Evolutionary conservation across 1,140 invertebrate species (phyloP), one percentile per base, ranked within the genome.

Genomic region (Achatina immaculata): DNA sequence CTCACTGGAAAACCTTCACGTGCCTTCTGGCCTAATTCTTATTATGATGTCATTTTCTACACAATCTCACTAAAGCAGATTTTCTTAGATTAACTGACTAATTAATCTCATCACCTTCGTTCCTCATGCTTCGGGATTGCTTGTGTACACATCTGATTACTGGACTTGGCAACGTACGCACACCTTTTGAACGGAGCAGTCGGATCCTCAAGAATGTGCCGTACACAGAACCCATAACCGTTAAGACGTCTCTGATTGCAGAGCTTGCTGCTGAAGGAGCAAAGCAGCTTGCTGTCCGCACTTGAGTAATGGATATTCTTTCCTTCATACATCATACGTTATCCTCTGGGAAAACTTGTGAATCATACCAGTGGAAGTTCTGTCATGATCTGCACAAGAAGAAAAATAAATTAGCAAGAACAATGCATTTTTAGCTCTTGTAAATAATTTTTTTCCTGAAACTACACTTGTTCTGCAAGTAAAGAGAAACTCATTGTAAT

Each of bases 281-380:
- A 93, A 51, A 93, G 85, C 16, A 92, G 92, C 85, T 92, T 93
- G 81, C 92, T 91, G 87, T 93, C 92, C 78, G 90, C 83, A 48
- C 89, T 89, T 76, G 92, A 92, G 82, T 89, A 93, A 83, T 93
- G 92, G 77, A 93, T 92, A 85, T 93, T 92, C 87, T 92, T 93
- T 69, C 92, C 92, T 86, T 93, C 92, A 88, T 90, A 92, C 92
- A 93, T 93, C 83, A 85, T 89, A 86, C 75, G 81, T 62, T 78
- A 62, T 79, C 73, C 81, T 74, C 55, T 69, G 48, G 14, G 21
- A 14, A 80, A 14, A 62, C 36, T 28, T 31, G 38, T 72, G 38
- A 31, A 74, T 62, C 71, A 81, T 43, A 81, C n/a, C 71, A 45
- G 7, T 40, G 21, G 7, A 14, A n/a, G 21, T 24, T 48, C 36